Percentiles rank a stretch among this genome's conserved stretches.
Evolutionary conservation across 2,113 vertebrate species (phyloP).

Genomic region (Eptesicus fuscus): DNA sequence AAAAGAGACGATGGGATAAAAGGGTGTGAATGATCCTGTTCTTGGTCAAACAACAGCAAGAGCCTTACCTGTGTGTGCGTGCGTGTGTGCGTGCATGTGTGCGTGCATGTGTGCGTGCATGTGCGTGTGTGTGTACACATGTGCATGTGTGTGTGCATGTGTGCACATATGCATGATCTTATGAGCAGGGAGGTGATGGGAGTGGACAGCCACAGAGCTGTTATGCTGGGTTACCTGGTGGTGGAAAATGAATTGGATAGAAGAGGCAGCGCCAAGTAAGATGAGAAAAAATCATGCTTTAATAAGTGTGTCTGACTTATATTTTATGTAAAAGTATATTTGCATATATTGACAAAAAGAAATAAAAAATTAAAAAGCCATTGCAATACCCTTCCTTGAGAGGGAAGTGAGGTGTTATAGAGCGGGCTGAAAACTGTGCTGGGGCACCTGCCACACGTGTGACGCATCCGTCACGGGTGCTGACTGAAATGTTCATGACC

Average conservation of each 20-base stretch:
- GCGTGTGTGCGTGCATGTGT: rapidly evolving
- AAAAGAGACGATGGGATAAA: background rate
- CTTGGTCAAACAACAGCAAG: background rate
- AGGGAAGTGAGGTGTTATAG: background rate
- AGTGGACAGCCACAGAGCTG: background rate
- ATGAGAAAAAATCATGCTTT: background rate
- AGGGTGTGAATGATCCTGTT: background rate
- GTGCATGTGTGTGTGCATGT: no score
- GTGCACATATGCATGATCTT: rapidly evolving
- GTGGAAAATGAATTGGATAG: background rate
- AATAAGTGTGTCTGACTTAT: background rate
- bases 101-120: no score
- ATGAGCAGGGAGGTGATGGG: background rate
- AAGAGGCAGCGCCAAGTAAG: background rate
- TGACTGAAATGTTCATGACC: background rate
- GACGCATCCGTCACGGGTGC: background rate
- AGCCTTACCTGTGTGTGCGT: background rate
- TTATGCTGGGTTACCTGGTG: background rate
- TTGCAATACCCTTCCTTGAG: background rate
- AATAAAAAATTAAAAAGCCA: background rate
- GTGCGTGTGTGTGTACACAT: no score
- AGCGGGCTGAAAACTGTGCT: background rate
- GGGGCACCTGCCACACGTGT: background rate
- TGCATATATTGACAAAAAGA: background rate
- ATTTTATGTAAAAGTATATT: background rate